These are phyloP conservation scores for Pogonognathellus flavescens DNA, from an alignment of 1,140 invertebrate species.

Conservation along the genomic window DNA sequence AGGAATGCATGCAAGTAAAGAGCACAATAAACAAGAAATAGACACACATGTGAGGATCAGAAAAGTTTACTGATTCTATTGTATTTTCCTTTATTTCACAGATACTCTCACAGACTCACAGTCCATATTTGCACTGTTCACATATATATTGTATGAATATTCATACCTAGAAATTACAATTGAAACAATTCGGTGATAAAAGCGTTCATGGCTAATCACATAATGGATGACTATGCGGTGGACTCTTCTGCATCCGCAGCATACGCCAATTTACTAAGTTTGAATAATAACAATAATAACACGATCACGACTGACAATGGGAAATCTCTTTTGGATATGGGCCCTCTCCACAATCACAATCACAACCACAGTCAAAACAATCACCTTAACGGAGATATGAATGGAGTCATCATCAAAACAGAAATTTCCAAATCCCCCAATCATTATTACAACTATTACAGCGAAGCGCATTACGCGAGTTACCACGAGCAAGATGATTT, in stretches of 20 bases:
- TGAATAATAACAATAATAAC: conserved; percentile 48
- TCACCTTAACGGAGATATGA: neutral
- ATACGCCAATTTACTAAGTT: conserved; percentile 34
- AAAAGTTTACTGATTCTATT: too few species aligned
- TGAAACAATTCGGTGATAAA: too few species aligned
- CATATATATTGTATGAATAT: too few species aligned
- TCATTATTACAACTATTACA: conserved; percentile 19
- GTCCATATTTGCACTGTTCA: too few species aligned
- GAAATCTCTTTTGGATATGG: conserved; percentile 28
- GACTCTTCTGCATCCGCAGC: conserved; percentile 22
- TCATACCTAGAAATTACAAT: too few species aligned
- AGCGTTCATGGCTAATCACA: neutral
- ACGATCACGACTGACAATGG: neutral
- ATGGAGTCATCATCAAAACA: conserved; percentile 13
- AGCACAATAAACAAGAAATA: too few species aligned
- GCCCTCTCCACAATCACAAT: conserved; percentile 33
- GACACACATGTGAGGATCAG: too few species aligned
- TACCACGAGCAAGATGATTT: conserved; percentile 31
- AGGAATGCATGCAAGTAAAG: too few species aligned
- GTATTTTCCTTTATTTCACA: too few species aligned
- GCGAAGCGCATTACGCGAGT: conserved; percentile 17
- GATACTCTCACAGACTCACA: too few species aligned
- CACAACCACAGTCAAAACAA: neutral
- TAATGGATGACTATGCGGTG: conserved; percentile 36
- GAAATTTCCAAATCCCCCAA: conserved; percentile 22